phyloP scores from a whole-genome alignment of 2,797 vertebrate genomes.

The Channa striata region DNA sequence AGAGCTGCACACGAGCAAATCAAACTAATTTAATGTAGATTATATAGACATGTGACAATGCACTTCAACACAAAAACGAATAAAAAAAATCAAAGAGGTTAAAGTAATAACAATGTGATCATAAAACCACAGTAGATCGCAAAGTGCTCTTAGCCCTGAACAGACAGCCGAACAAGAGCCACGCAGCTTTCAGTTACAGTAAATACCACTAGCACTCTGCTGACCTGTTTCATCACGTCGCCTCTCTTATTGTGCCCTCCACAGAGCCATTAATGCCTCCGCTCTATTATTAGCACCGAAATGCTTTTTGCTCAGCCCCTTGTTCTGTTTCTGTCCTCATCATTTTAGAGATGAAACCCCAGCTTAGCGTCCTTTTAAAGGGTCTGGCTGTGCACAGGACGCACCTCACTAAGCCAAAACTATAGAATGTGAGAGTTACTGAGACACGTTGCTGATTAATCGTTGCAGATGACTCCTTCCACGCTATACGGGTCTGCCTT shows the following conservation, averaged over 20 bases:
- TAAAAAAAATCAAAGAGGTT: slow-evolving; percentile 36
- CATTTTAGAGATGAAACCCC: slow-evolving; percentile 31
- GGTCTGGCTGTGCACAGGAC: too few species aligned
- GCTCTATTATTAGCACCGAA: slow-evolving; percentile 62
- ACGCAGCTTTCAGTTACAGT: slow-evolving; percentile 31
- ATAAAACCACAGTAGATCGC: slow-evolving; percentile 41
- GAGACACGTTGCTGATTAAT: too few species aligned
- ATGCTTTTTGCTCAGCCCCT: slow-evolving; percentile 33
- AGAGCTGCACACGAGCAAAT: not conserved
- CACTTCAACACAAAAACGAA: slow-evolving; percentile 10
- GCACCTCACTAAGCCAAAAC: too few species aligned
- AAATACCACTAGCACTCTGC: slow-evolving; percentile 50
- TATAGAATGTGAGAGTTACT: too few species aligned
- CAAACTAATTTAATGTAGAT: slow-evolving; percentile 23
- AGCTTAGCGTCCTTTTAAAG: not conserved
- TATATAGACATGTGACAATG: slow-evolving; percentile 29
- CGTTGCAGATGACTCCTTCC: too few species aligned
- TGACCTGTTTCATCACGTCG: slow-evolving; percentile 53
- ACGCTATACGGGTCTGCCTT: too few species aligned
- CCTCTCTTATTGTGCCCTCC: slow-evolving; percentile 51
- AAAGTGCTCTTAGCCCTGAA: slow-evolving; percentile 48
- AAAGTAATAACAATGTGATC: slow-evolving; percentile 43
- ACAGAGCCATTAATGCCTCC: slow-evolving; percentile 50
- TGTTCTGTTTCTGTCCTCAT: slow-evolving; percentile 35
- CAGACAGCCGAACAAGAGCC: slow-evolving; percentile 39